Evolutionary conservation across 2,113 vertebrate species (phyloP), one percentile per base, ranked within the genome.

Genomic region (Nettapus auritus): DNA sequence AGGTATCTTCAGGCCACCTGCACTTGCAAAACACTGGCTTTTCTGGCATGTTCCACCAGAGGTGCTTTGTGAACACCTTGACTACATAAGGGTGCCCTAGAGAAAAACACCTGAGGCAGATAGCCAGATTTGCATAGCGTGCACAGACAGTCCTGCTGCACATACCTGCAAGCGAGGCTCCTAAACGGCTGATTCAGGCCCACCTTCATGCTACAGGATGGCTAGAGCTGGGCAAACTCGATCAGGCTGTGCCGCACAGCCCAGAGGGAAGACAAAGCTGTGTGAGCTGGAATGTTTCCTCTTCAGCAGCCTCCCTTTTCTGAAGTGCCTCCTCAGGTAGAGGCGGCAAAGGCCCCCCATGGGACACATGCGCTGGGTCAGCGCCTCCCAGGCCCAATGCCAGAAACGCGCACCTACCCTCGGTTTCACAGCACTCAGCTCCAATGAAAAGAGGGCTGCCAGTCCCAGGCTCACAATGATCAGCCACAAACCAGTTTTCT

Each of bases 221-320:
- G 64, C 57, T 38, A 36, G 25, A 91, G 60, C 92, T 16, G 19
- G 90, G 94, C 50, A 88, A 63, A 92, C 94, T 34, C 12, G 86
- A 90, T 94, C 74, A 86, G 83, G 76, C 79, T 90, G 79, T 40
- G 40, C 31, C 26, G 17, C 34, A 33, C 0, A 0, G 86, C 80
- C 90, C 23, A 26, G 19, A 81, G 88, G 64, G 19, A 83, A 88
- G 83, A 83, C 25, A 63, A 70, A 29, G 36, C 20, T 90, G n/a
- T 0, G 13, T 38, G 69, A 69, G 73, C 31, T 68, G 92, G 14
- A 56, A 80, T 4, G 2, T 86, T 91, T 90, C 79, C 70, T 91
- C 62, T 71, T 81, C 8, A 66, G 50, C 38, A 83, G 57, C 21
- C 80, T 90, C 50, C 86, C 56, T 55, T 50, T 73, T 81, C 94